Conservation (phyloP, 1,140 invertebrate genomes). For the Antheraea pernyi region DNA sequence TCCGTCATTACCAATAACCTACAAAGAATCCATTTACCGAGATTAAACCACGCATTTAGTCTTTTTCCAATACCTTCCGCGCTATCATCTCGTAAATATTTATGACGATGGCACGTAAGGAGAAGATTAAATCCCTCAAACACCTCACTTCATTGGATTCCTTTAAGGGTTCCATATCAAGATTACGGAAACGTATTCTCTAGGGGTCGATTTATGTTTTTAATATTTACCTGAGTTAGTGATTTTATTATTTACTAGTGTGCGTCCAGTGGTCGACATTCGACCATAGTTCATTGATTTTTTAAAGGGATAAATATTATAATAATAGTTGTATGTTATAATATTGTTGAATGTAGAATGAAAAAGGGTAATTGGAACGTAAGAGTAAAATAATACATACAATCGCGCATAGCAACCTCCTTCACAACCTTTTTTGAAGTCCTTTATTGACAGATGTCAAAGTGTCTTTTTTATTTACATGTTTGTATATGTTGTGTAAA, state of each 20-base stretch:
- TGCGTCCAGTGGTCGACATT: no score
- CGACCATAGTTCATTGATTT: no score
- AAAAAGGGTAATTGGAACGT: no score
- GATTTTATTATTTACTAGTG: background rate
- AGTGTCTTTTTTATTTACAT: no score
- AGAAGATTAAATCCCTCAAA: constrained; percentile 29
- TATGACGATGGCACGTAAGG: constrained; percentile 25
- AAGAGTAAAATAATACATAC: no score
- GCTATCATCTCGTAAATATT: constrained; percentile 34
- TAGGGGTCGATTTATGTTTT: background rate
- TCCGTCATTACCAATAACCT: background rate
- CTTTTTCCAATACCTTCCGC: constrained; percentile 27
- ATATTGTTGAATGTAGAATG: no score
- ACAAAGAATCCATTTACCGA: constrained; percentile 11
- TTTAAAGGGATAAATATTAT: no score
- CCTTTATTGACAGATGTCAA: no score
- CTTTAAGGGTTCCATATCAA: constrained; percentile 1
- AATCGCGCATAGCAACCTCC: no score
- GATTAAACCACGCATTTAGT: constrained; percentile 16
- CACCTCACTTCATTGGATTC: constrained; percentile 20
- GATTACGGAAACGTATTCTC: background rate
- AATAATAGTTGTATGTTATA: no score
- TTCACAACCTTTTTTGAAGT: no score
- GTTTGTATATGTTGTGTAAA: no score
- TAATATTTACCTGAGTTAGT: constrained; percentile 16